Percentiles rank a stretch among this genome's conserved stretches.
Conservation (phyloP, 2,797 vertebrate species). For the Pachyuromys duprasi region DNA sequence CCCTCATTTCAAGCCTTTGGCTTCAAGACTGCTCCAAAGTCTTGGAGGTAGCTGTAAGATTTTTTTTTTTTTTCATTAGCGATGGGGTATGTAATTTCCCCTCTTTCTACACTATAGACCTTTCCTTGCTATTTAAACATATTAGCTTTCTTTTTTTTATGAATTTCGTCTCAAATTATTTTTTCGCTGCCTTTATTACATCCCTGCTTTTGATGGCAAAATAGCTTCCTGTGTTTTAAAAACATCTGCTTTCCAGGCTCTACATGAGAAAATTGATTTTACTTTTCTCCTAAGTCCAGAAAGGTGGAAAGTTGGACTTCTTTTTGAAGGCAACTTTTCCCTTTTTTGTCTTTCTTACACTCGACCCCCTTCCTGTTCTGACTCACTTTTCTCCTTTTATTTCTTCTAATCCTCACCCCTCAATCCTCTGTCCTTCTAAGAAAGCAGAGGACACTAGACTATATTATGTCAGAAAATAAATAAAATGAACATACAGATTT, state of each 20-base stretch:
- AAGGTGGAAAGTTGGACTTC: conserved; percentile 84
- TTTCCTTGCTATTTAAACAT: conserved; percentile 79
- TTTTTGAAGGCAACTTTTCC: conserved; percentile 84
- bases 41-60: conserved; percentile 79
- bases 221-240: conserved; percentile 83
- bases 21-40: conserved; percentile 81
- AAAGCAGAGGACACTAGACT: conserved; percentile 65
- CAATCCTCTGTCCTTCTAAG: conserved; percentile 53
- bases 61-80: conserved; percentile 72
- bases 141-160: conserved; percentile 72
- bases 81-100: conserved; percentile 71
- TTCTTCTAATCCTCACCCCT: conserved; percentile 86
- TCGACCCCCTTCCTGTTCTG: conserved; percentile 68
- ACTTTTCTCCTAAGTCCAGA: conserved; percentile 80
- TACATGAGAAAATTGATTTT: conserved; percentile 81
- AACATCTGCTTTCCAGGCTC: conserved; percentile 85
- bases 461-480: conserved; percentile 76
- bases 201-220: conserved; percentile 83
- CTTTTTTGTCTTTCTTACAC: conserved; percentile 74
- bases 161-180: conserved; percentile 82
- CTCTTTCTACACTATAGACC: conserved; percentile 71
- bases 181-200: conserved; percentile 81
- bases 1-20: conserved; percentile 83
- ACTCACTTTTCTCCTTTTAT: conserved; percentile 82
- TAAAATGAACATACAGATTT: conserved; percentile 72